These are phyloP conservation scores for Gadus chalcogrammus DNA, from an alignment of 2,113 vertebrate species.

Conservation along the genomic window DNA sequence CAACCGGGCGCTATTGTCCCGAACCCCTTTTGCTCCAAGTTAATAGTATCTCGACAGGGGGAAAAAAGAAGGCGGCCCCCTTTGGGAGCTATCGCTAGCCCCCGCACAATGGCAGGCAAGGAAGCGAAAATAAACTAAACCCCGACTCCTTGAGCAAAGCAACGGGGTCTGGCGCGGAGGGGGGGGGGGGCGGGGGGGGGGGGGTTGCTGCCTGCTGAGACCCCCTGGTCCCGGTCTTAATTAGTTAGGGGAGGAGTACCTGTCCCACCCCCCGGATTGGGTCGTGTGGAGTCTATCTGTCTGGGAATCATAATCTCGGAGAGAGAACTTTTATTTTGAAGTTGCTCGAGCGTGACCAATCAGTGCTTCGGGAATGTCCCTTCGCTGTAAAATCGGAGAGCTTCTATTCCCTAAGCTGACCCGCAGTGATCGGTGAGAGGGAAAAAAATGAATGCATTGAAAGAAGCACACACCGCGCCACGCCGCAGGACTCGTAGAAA, in stretches of 20 bases:
- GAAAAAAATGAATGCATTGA: neutral
- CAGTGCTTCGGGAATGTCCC: constrained; percentile 25
- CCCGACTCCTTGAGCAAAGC: constrained; percentile 58
- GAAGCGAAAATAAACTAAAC: constrained; percentile 54
- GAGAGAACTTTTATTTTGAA: constrained; percentile 34
- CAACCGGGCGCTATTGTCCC: constrained; percentile 57
- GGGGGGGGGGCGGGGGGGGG: no score
- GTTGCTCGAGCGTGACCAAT: constrained; percentile 49
- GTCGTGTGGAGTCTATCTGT: constrained; percentile 42
- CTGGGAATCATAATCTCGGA: constrained; percentile 53
- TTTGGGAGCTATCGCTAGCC: constrained; percentile 60
- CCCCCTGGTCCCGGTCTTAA: constrained; percentile 55
- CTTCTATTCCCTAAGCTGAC: neutral
- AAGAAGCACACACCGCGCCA: neutral
- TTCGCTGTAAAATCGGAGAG: constrained; percentile 14
- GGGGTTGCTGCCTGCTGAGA: neutral
- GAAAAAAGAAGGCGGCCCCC: constrained; percentile 38
- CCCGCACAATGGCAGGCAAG: constrained; percentile 64
- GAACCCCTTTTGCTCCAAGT: constrained; percentile 41
- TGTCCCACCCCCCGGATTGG: constrained; percentile 43
- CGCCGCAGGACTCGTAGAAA: no score
- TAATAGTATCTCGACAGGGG: constrained; percentile 64
- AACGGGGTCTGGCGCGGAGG: neutral
- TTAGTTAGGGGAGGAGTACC: constrained; percentile 65
- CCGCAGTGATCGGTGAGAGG: neutral